These are phyloP conservation scores for Urophycis tenuis DNA, from an alignment of 2,797 vertebrate species.

Conservation along the genomic window DNA sequence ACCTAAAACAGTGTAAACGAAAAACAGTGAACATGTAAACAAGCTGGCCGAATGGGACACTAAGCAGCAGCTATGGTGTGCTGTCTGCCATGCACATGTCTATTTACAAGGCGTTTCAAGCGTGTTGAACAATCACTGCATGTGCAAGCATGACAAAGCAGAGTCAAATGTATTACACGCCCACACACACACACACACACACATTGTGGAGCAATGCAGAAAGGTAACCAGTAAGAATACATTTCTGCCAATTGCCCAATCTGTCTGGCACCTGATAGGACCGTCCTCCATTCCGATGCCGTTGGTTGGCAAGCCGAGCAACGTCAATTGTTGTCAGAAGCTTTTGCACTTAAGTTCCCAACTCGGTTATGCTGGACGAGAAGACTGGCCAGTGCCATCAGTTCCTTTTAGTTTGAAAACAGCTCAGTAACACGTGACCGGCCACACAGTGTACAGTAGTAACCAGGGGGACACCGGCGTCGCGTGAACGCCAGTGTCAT, in stretches of 20 bases:
- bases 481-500: background rate
- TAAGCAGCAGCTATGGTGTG: slow-evolving; percentile 31
- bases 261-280: background rate
- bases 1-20: slow-evolving; percentile 68
- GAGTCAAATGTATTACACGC: slow-evolving; percentile 10
- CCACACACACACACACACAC: background rate
- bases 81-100: slow-evolving; percentile 13
- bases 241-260: background rate
- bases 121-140: slow-evolving; percentile 19
- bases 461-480: background rate
- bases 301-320: background rate
- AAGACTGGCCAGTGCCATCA: background rate
- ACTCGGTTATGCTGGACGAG: background rate
- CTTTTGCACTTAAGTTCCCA: background rate
- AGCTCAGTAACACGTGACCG: background rate
- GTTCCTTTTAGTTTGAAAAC: slow-evolving; percentile 1
- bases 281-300: background rate
- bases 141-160: slow-evolving; percentile 14
- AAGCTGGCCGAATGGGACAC: slow-evolving; percentile 30
- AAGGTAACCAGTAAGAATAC: slow-evolving; percentile 2
- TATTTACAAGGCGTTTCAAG: slow-evolving; percentile 40
- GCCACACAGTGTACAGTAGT: background rate
- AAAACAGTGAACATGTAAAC: slow-evolving; percentile 42
- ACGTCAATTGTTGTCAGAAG: background rate
- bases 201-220: background rate